phyloP scores from a whole-genome alignment of 1,140 invertebrate genomes.

The Macrobrachium nipponense region DNA sequence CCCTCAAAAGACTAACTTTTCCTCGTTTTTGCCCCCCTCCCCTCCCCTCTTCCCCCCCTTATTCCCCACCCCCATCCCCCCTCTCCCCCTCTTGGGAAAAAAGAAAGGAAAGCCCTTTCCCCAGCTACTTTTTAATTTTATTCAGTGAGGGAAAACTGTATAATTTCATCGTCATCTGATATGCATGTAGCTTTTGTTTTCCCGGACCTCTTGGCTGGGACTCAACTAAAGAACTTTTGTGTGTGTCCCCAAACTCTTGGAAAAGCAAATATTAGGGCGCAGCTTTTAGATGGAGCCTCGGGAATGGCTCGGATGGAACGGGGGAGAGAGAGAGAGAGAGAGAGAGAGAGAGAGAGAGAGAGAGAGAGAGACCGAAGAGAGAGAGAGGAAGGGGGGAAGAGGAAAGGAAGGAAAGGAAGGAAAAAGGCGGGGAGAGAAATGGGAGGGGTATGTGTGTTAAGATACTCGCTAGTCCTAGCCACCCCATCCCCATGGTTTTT shows the following conservation, averaged over 20 bases:
- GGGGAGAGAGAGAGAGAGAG: neutral
- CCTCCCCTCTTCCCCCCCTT: neutral
- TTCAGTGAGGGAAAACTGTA: neutral
- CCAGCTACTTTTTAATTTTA: no score
- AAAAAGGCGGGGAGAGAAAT: no score
- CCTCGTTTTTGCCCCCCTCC: neutral
- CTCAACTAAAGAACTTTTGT: conserved; percentile 18
- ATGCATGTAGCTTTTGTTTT: conserved; percentile 18
- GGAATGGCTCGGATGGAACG: neutral
- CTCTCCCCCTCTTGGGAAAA: neutral
- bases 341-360: neutral
- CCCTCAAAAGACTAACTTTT: neutral
- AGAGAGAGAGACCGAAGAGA: neutral
- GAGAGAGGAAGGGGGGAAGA: neutral
- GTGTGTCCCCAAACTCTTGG: conserved; percentile 18
- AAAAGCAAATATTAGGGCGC: conserved; percentile 6
- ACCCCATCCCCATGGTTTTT: no score
- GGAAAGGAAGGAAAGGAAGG: no score
- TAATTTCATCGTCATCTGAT: conserved; percentile 18
- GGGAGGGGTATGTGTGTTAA: neutral
- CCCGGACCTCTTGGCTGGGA: conserved; percentile 12
- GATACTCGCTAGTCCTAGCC: no score
- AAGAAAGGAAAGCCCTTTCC: neutral
- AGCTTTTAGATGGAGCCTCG: neutral
- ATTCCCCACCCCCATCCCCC: neutral